Evolutionary conservation across 2,797 vertebrate species (phyloP).

Genomic region (Mus spretus): DNA sequence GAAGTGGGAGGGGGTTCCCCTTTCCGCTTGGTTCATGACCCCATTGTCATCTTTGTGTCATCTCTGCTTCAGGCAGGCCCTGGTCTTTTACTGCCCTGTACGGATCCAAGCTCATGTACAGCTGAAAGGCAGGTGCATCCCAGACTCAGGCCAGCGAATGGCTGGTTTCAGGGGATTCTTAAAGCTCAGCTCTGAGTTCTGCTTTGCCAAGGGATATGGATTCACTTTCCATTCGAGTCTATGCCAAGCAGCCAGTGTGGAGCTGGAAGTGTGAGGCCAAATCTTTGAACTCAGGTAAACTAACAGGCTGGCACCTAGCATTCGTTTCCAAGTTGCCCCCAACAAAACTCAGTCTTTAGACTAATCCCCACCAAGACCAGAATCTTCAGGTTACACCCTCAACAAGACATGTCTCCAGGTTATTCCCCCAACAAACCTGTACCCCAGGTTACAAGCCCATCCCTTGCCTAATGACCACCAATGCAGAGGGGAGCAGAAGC

Average conservation of each 20-base stretch:
- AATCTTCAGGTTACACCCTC: too few species aligned
- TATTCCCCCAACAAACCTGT: too few species aligned
- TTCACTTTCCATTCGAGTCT: not conserved
- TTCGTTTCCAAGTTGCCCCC: too few species aligned
- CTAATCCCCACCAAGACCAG: too few species aligned
- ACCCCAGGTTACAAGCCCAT: too few species aligned
- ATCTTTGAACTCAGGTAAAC: too few species aligned
- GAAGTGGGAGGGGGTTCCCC: not conserved
- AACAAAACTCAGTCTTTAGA: too few species aligned
- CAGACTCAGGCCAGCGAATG: not conserved
- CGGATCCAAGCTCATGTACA: not conserved
- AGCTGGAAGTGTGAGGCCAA: not conserved
- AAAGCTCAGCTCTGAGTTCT: not conserved
- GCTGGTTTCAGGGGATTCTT: too few species aligned
- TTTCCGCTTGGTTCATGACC: not conserved
- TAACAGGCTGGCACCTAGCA: too few species aligned
- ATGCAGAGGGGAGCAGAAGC: too few species aligned
- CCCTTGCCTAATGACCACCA: too few species aligned
- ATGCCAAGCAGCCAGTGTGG: not conserved
- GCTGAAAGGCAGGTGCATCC: not conserved
- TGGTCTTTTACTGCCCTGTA: not conserved
- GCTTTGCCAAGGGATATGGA: accelerated
- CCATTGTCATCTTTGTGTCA: not conserved
- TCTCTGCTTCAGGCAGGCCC: not conserved
- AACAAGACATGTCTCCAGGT: too few species aligned